Conservation (phyloP, 2,113 vertebrate genomes). For the Tyrannus savana region DNA sequence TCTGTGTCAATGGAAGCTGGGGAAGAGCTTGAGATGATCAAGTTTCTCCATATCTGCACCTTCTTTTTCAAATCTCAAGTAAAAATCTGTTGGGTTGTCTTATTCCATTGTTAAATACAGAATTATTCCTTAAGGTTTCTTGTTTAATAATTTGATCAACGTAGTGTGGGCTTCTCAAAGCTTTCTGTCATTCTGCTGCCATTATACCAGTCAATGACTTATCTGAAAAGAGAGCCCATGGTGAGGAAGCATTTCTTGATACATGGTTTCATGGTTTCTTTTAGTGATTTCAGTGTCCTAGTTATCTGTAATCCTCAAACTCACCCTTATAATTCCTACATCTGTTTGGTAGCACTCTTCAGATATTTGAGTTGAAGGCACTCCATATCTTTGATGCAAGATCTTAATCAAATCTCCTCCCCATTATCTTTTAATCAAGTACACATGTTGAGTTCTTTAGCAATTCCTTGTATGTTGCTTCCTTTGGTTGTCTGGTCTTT, state of each 20-base stretch:
- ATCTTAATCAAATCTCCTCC: background rate
- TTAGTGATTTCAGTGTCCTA: background rate
- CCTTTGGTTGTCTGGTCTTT: background rate
- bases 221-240: background rate
- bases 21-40: background rate
- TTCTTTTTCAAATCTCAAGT: background rate
- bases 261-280: background rate
- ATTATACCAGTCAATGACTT: background rate
- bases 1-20: background rate
- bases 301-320: background rate
- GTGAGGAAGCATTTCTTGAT: background rate
- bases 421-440: background rate
- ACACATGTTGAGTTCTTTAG: background rate
- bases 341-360: background rate
- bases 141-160: background rate
- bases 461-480: background rate
- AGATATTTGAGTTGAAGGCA: background rate
- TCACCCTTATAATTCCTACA: background rate
- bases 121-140: background rate
- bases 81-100: background rate
- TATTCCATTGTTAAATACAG: background rate
- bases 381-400: background rate
- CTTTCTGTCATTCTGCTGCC: background rate
- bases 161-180: background rate
- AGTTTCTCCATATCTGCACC: background rate